Conservation (phyloP, 2,113 vertebrate species). For the Cavia porcellus region DNA sequence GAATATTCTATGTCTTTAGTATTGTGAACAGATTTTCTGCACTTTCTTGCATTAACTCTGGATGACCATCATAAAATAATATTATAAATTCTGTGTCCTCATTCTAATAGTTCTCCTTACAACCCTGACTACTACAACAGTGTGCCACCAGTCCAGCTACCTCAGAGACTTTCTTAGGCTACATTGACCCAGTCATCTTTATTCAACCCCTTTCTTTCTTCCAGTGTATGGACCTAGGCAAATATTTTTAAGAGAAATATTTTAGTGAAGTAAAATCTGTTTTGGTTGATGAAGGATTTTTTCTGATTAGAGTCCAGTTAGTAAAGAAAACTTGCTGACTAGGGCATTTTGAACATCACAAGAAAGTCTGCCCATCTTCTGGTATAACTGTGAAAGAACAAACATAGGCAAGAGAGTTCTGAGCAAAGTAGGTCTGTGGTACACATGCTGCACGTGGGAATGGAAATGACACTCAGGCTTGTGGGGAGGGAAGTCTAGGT, state of each 20-base stretch:
- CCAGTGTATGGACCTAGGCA: too few relatives aligned
- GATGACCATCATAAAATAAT: too few relatives aligned
- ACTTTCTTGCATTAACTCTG: too few relatives aligned
- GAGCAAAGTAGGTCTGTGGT: too few relatives aligned
- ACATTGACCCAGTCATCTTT: not conserved
- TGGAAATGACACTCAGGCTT: not conserved
- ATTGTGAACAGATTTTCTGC: too few relatives aligned
- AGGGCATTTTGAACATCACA: not conserved
- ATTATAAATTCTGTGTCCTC: too few relatives aligned
- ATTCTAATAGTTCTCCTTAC: too few relatives aligned
- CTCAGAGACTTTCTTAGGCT: not conserved
- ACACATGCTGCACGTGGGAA: fast-evolving
- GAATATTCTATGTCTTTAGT: too few relatives aligned
- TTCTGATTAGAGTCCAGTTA: constrained; percentile 14
- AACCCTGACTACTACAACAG: too few relatives aligned
- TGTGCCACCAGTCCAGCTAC: not conserved
- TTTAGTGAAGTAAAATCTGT: not conserved
- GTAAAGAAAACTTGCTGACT: not conserved
- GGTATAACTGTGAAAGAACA: not conserved
- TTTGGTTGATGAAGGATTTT: not conserved
- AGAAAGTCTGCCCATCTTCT: not conserved
- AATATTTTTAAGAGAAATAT: not conserved
- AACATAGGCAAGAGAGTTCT: not conserved
- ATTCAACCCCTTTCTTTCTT: not conserved
- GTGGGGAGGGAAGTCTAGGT: fast-evolving